Base-by-base conservation (phyloP, 2,888 invertebrate genomes). In the Lithophane leautieri region DNA sequence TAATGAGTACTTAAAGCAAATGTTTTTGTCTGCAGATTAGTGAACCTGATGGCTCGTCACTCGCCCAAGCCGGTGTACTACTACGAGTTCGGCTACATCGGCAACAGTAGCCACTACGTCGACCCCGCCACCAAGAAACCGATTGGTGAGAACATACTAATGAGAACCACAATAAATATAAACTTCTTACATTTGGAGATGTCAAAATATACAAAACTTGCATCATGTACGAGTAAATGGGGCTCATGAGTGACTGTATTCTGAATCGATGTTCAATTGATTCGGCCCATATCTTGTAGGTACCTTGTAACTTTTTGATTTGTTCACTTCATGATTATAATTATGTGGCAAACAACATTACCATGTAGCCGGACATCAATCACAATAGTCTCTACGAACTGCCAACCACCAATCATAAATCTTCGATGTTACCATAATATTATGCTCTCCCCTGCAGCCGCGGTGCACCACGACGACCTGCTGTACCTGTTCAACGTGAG, bases 401-500 rank as follows among this genome's bases (percentile, higher is more conserved):
- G 16, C 42, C 19, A 25, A 19, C 9, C 42, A 63, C 4, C 42
- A 19, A 60, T 50, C 19, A 44, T 42, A 16, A 9, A n/a, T 28
- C 22, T n/a, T 25, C 40, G 19, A 47, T 22, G 34, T 28, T 8
- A 28, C 22, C 28, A 8, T 40, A 40, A 62, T 14, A 6, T 16
- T 7, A 9, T 28, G 7, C 0, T 16, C 11, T 8, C 19, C 12
- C 34, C 3, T 47, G 0, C 70, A 97, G 97, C 91, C 4, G 94
- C 92, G 0, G 94, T 91, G 0, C 95, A 95, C 83, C 95, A 95
- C 86, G 95, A 97, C 83, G 97, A 97, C 86, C 88, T 97, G 75
- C 92, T 97, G 80, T 97, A 97, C 88, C 84, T 97, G 76, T 97
- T 97, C 91, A 93, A 93, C 76, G 90, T 95, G 87, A 91, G 91